phyloP scores from a whole-genome alignment of 2,797 vertebrate genomes.

The Gambelia wislizenii region DNA sequence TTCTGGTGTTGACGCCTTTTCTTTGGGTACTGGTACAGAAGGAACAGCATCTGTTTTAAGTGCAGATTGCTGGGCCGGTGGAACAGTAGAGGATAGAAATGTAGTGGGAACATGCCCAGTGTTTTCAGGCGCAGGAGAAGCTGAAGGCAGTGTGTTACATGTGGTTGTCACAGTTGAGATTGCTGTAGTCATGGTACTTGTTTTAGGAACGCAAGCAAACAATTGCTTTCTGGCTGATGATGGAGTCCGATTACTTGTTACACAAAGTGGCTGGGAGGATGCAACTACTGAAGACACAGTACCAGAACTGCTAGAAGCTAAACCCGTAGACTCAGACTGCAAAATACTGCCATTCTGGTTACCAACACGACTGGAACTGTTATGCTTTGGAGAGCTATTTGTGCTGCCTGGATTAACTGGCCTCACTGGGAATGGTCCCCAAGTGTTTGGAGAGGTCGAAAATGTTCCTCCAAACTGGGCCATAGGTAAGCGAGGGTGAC shows the following conservation, averaged over 20 bases:
- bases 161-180: slow-evolving; percentile 80
- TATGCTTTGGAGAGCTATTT: slow-evolving; percentile 97
- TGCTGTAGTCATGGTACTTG: slow-evolving; percentile 79
- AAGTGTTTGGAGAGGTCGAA: slow-evolving; percentile 93
- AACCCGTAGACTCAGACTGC: slow-evolving; percentile 84
- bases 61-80: slow-evolving; percentile 80
- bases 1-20: slow-evolving; percentile 82
- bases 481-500: slow-evolving; percentile 97
- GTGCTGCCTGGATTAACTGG: slow-evolving; percentile 96
- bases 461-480: slow-evolving; percentile 98
- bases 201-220: slow-evolving; percentile 90
- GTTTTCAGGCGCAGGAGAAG: slow-evolving; percentile 83
- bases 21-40: slow-evolving; percentile 82
- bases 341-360: slow-evolving; percentile 76
- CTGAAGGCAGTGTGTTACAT: slow-evolving; percentile 79
- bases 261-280: slow-evolving; percentile 83
- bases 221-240: slow-evolving; percentile 95
- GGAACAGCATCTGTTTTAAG: slow-evolving; percentile 86
- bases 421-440: slow-evolving; percentile 98
- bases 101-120: slow-evolving; percentile 78
- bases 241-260: slow-evolving; percentile 87
- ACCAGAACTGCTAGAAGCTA: slow-evolving; percentile 79
- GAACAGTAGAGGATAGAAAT: slow-evolving; percentile 72
- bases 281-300: slow-evolving; percentile 81
- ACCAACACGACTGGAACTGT: slow-evolving; percentile 78